Conservation (phyloP, 2,797 vertebrate species). For the Scomberomorus guttatus region DNA sequence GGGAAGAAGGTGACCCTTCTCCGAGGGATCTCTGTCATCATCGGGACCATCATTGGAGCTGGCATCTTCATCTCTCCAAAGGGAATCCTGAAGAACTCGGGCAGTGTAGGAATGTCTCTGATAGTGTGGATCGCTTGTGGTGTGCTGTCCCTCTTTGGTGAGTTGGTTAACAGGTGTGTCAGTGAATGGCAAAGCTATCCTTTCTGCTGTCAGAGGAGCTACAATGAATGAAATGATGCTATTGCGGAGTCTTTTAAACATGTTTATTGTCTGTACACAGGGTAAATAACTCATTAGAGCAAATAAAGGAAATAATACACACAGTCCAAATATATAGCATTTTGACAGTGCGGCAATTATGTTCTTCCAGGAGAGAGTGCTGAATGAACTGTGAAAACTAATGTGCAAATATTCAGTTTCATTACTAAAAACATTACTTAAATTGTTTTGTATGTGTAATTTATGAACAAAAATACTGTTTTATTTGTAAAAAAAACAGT, state of each 20-base stretch:
- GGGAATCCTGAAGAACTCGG: constrained; percentile 93
- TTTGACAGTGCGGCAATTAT: too few species aligned
- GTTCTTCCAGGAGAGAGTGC: too few species aligned
- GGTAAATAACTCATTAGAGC: too few species aligned
- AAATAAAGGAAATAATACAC: background rate
- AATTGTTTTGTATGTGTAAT: too few species aligned
- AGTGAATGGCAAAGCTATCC: background rate
- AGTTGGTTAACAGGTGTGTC: constrained; percentile 73
- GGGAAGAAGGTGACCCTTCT: constrained; percentile 95
- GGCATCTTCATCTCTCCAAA: constrained; percentile 99
- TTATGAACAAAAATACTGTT: too few species aligned
- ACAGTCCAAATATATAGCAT: too few species aligned
- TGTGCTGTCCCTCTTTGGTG: constrained; percentile 95
- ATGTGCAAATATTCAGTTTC: too few species aligned
- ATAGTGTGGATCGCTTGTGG: constrained; percentile 93
- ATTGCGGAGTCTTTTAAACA: background rate
- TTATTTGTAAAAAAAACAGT: too few species aligned
- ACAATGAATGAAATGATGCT: background rate
- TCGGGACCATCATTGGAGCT: constrained; percentile 95
- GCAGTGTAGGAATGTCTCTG: constrained; percentile 95
- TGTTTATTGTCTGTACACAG: background rate
- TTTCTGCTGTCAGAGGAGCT: background rate
- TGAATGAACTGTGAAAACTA: background rate
- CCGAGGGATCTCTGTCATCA: constrained; percentile 94
- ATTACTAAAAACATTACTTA: too few species aligned